Percentiles rank a stretch among this genome's conserved stretches.
phyloP scores from a whole-genome alignment of 2,113 vertebrate genomes.

The Odocoileus virginianus region DNA sequence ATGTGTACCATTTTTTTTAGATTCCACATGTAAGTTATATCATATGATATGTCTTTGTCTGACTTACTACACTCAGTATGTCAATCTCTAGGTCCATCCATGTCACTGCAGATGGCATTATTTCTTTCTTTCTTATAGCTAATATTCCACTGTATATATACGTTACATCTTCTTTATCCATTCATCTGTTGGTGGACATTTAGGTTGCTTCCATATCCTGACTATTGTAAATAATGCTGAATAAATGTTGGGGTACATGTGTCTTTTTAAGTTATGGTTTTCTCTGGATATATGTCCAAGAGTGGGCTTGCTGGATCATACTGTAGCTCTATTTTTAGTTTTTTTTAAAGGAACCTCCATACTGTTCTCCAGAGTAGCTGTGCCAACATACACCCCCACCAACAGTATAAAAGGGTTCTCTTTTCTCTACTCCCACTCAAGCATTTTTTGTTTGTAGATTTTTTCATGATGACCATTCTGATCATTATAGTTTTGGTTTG shows the following conservation, averaged over 20 bases:
- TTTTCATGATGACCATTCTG: not conserved
- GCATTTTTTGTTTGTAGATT: not conserved
- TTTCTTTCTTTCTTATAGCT: not conserved
- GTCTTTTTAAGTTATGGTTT: not conserved
- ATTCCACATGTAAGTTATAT: not conserved
- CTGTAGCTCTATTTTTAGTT: not conserved
- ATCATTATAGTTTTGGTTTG: not conserved
- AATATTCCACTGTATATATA: not conserved
- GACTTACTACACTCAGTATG: not conserved
- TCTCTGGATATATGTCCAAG: not conserved
- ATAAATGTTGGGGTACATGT: not conserved
- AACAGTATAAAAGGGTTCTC: not conserved
- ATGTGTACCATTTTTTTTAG: not conserved
- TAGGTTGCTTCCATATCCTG: not conserved
- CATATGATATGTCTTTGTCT: not conserved
- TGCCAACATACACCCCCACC: not conserved
- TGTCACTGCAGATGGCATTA: not conserved
- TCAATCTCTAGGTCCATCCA: not conserved
- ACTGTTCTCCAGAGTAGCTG: not conserved
- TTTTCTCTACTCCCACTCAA: not conserved
- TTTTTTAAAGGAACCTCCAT: not conserved
- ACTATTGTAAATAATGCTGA: not conserved
- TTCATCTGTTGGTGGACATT: not conserved
- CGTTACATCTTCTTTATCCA: not conserved
- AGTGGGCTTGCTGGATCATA: not conserved